These are phyloP conservation scores for Panonychus citri DNA, from an alignment of 1,140 invertebrate species.

Conservation along the genomic window DNA sequence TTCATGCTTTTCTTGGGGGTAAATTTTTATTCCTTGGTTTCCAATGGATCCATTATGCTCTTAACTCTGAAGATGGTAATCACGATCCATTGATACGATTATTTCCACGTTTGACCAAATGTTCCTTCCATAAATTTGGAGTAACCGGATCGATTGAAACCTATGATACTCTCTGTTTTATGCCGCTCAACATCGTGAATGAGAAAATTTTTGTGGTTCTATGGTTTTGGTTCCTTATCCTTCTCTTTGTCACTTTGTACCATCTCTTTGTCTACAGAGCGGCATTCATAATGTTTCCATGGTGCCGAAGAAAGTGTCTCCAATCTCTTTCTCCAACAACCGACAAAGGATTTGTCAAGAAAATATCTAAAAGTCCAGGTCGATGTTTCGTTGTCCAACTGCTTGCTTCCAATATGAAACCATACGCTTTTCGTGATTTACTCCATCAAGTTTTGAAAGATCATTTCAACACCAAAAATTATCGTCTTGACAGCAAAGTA, in stretches of 20 bases:
- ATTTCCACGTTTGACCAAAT: slow-evolving; percentile 68
- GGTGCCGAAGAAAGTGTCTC: too few species aligned
- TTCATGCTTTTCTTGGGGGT: slow-evolving; percentile 20
- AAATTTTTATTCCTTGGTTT: not conserved
- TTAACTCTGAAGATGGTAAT: too few species aligned
- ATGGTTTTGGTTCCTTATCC: slow-evolving; percentile 51
- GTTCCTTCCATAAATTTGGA: slow-evolving; percentile 31
- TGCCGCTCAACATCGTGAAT: slow-evolving; percentile 63
- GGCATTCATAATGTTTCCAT: too few species aligned
- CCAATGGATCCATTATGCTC: not conserved
- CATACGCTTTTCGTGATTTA: too few species aligned
- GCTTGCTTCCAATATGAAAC: too few species aligned
- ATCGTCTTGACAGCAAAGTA: too few species aligned
- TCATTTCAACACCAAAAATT: not conserved
- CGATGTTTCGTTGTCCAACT: too few species aligned
- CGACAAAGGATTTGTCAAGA: too few species aligned
- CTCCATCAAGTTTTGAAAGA: too few species aligned
- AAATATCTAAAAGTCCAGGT: too few species aligned
- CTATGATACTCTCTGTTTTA: slow-evolving; percentile 33
- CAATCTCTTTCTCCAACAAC: too few species aligned
- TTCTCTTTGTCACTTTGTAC: slow-evolving; percentile 13
- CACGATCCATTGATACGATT: slow-evolving; percentile 35
- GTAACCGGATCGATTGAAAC: not conserved
- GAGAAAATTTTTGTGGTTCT: slow-evolving; percentile 87
- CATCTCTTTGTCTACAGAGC: not conserved